Evolutionary conservation across 2,888 invertebrate species (phyloP), one percentile per base, ranked within the genome.

Genomic region (Cephus sareptanus): DNA sequence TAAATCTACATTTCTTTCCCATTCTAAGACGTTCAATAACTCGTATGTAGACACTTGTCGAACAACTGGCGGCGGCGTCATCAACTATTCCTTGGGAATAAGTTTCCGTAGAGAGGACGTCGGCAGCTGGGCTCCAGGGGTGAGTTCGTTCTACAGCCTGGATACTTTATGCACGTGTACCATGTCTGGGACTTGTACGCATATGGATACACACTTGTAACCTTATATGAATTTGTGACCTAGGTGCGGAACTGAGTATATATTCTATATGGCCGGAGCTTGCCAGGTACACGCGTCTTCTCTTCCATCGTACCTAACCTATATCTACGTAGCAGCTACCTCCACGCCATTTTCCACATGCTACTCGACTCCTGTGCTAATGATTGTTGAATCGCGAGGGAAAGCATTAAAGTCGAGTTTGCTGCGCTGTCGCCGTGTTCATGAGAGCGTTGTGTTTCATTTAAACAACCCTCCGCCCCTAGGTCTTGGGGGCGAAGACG

Each of bases 21-120:
- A 83, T 83, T 56, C 80, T 79, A 81, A 82, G 83, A 83, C 83
- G 82, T 84, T 84, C 84, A 84, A 84, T 84, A 84, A 83, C 81
- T 84, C 81, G 83, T 79, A 77, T 83, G 84, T 81, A 84, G 83
- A 83, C 82, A 84, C 84, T 84, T 84, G 84, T 84, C 84, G 84
- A 83, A 82, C 84, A 84, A 82, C 84, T 82, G 79, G 81, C 80
- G 81, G 81, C 84, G 56, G 80, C 80, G 81, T 84, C 83, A 82
- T 84, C 81, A 80, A 81, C 81, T 79, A 81, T 82, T 81, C 77
- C 77, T 30, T 15, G 33, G 77, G 56, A 74, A 79, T 78, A 80
- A 81, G 81, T 82, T 82, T 80, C 77, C 77, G 77, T 75, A 35
- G 76, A 71, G 71, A 71, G 71, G 71, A 71, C 71, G 71, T 71